Conservation (phyloP, 2,113 vertebrate genomes). For the Callithrix jacchus region DNA sequence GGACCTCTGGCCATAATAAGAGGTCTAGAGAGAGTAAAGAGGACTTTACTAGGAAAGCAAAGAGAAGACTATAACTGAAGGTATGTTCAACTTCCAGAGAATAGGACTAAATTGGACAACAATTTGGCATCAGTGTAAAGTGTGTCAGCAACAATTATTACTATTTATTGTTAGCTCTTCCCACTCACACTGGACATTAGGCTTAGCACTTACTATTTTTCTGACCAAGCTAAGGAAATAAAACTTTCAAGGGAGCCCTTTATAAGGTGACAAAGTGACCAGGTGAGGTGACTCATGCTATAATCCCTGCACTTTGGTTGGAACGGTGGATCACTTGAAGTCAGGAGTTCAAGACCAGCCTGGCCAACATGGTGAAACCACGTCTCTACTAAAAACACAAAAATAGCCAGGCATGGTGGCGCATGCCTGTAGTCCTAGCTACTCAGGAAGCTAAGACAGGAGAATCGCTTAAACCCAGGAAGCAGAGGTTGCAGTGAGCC, state of each 20-base stretch:
- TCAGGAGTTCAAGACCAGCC: too few species aligned
- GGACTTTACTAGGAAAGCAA: conserved; percentile 13
- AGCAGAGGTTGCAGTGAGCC: too few species aligned
- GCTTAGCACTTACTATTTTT: neutral
- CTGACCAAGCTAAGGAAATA: neutral
- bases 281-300: too few species aligned
- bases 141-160: neutral
- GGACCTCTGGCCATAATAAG: neutral
- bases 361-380: too few species aligned
- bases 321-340: too few species aligned
- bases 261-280: neutral
- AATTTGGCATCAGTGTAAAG: neutral
- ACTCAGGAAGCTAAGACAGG: too few species aligned
- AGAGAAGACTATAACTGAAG: neutral
- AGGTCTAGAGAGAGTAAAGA: neutral
- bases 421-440: too few species aligned
- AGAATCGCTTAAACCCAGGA: too few species aligned
- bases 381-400: too few species aligned
- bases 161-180: conserved; percentile 6
- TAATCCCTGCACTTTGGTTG: too few species aligned
- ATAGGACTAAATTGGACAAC: neutral
- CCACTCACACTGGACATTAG: neutral
- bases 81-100: neutral
- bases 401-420: too few species aligned
- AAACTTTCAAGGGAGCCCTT: neutral